These are phyloP conservation scores for Oppia nitens DNA, from an alignment of 1,140 invertebrate genomes.

Conservation along the genomic window DNA sequence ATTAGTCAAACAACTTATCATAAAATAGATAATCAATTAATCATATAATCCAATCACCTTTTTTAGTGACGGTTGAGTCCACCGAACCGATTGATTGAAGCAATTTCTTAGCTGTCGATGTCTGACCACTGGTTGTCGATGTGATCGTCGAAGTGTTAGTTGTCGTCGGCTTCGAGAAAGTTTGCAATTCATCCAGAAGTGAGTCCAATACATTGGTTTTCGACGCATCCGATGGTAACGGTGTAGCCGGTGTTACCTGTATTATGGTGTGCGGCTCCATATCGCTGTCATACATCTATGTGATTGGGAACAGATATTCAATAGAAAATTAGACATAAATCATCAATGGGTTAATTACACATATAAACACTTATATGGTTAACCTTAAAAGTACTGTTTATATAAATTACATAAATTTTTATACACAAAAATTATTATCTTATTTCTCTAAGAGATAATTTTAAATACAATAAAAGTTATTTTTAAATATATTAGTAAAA, in stretches of 20 bases:
- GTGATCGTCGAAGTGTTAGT: neutral
- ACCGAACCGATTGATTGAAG: neutral
- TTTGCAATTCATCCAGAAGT: conserved; percentile 77
- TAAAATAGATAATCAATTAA: too few relatives aligned
- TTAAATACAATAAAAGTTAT: too few relatives aligned
- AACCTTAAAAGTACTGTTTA: too few relatives aligned
- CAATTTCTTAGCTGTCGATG: neutral
- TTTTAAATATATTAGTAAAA: too few relatives aligned
- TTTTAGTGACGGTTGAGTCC: neutral
- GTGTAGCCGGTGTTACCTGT: conserved; percentile 22
- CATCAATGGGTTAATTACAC: too few relatives aligned
- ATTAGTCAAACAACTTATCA: too few relatives aligned
- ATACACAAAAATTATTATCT: too few relatives aligned
- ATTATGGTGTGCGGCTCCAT: conserved; percentile 23
- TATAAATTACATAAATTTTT: too few relatives aligned
- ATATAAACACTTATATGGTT: too few relatives aligned
- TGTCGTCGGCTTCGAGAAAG: conserved; percentile 35
- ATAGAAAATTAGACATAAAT: too few relatives aligned
- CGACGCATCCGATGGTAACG: conserved; percentile 29
- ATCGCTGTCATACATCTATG: conserved; percentile 17
- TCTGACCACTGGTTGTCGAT: neutral
- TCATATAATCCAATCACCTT: neutral
- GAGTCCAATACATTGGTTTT: conserved; percentile 68
- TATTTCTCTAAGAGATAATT: too few relatives aligned
- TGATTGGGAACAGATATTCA: too few relatives aligned